A percentile compares a stretch with the other conserved stretches of the same genome.
Conservation (phyloP, 2,888 invertebrate species). For the Cephus pulcher region DNA sequence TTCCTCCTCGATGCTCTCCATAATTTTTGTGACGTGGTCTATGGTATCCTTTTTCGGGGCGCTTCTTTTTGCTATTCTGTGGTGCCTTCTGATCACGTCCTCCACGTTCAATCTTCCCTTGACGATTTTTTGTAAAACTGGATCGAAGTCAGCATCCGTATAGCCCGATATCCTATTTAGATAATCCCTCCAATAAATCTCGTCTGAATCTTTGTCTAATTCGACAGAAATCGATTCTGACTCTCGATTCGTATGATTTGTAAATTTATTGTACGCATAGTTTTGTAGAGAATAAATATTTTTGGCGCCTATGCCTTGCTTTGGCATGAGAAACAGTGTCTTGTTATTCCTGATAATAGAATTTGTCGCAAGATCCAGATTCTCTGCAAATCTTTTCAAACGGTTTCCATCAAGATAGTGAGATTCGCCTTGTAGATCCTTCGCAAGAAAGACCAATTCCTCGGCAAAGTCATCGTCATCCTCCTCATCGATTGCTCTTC, state of each 20-base stretch:
- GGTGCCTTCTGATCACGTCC: constrained; percentile 53
- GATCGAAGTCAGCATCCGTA: constrained; percentile 49
- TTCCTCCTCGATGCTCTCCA: constrained; percentile 73
- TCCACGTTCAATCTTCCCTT: constrained; percentile 52
- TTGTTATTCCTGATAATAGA: constrained; percentile 11
- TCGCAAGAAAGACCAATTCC: constrained; percentile 35
- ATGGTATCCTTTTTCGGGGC: constrained; percentile 64
- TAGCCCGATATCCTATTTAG: constrained; percentile 38
- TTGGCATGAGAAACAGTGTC: neutral
- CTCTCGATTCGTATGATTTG: constrained; percentile 6
- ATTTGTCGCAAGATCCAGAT: constrained; percentile 12
- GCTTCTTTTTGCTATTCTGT: constrained; percentile 47
- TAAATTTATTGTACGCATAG: constrained; percentile 17
- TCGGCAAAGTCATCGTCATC: constrained; percentile 52
- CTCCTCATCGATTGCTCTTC: constrained; percentile 49
- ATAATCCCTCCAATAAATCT: constrained; percentile 15
- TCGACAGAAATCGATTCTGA: neutral
- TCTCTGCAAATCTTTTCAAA: constrained; percentile 6
- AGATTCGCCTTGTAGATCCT: constrained; percentile 16
- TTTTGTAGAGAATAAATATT: constrained; percentile 17
- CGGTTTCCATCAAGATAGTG: constrained; percentile 1
- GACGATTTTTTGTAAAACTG: constrained; percentile 46
- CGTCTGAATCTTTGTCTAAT: neutral
- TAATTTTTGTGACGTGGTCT: constrained; percentile 72
- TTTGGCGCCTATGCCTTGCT: constrained; percentile 16